Percentiles rank a stretch among this genome's conserved stretches.
Conservation (phyloP, 2,888 invertebrate genomes). For the Phragmatobia fuliginosa region DNA sequence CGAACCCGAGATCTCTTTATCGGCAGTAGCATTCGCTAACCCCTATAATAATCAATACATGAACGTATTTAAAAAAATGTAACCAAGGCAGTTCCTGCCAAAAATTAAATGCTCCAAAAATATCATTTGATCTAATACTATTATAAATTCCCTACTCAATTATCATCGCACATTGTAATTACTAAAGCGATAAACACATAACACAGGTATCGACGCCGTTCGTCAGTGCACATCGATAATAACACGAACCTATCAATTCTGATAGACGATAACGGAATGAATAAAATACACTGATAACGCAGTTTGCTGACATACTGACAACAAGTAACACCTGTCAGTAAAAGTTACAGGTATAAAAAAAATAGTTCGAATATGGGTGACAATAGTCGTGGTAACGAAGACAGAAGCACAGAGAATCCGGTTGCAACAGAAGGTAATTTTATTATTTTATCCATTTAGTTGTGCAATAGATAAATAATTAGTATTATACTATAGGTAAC, state of each 20-base stretch:
- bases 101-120: too few relatives aligned
- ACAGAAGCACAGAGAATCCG: slow-evolving; percentile 66
- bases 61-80: too few relatives aligned
- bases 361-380: slow-evolving; percentile 46
- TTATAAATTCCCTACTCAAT: slow-evolving; percentile 4
- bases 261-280: slow-evolving; percentile 65
- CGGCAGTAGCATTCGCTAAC: too few relatives aligned
- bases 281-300: slow-evolving; percentile 63
- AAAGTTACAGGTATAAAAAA: slow-evolving; percentile 31
- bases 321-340: slow-evolving; percentile 59
- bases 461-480: not conserved
- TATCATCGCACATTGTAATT: slow-evolving; percentile 30
- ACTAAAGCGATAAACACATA: slow-evolving; percentile 40
- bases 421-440: slow-evolving; percentile 68
- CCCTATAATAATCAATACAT: too few relatives aligned
- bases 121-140: not conserved
- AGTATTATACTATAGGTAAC: not conserved
- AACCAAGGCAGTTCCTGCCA: too few relatives aligned
- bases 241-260: slow-evolving; percentile 59
- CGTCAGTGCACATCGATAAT: slow-evolving; percentile 49
- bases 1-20: too few relatives aligned
- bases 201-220: slow-evolving; percentile 43
- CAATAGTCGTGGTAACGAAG: slow-evolving; percentile 24
- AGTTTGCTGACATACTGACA: slow-evolving; percentile 63
- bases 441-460: not conserved